Conservation (phyloP, 2,113 vertebrate genomes). For the Choloepus hoffmanni region DNA sequence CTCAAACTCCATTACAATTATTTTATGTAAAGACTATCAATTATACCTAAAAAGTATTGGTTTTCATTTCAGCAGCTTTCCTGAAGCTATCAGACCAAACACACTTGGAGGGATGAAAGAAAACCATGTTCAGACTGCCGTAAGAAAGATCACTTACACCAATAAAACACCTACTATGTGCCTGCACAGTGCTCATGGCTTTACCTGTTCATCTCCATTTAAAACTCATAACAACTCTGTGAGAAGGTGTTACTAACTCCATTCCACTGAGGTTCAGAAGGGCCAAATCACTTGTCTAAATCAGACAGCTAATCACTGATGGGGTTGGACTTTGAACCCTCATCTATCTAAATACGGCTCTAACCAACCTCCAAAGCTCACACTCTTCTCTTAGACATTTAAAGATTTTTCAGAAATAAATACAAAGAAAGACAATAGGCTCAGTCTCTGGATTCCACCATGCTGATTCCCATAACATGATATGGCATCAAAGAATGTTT, state of each 20-base stretch:
- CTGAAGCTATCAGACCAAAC: not conserved
- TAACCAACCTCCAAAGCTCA: not conserved
- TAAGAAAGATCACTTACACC: not conserved
- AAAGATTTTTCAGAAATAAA: conserved; percentile 12
- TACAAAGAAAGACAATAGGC: not conserved
- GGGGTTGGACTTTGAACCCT: not conserved
- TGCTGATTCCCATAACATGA: not conserved
- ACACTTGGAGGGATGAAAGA: not conserved
- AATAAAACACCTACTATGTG: not conserved
- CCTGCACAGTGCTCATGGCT: not conserved
- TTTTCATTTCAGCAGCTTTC: not conserved
- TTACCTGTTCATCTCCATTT: not conserved
- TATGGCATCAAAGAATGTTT: not conserved
- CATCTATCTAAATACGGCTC: not conserved
- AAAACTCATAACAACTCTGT: not conserved
- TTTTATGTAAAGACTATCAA: conserved; percentile 11
- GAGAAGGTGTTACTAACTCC: not conserved
- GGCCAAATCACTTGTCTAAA: not conserved
- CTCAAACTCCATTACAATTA: not conserved
- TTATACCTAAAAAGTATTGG: not conserved
- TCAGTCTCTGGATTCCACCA: not conserved
- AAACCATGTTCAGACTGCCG: not conserved
- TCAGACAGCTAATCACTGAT: not conserved
- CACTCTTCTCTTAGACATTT: not conserved
- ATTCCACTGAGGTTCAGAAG: not conserved